Conservation (phyloP, 2,113 vertebrate species). For the Choloepus hoffmanni region DNA sequence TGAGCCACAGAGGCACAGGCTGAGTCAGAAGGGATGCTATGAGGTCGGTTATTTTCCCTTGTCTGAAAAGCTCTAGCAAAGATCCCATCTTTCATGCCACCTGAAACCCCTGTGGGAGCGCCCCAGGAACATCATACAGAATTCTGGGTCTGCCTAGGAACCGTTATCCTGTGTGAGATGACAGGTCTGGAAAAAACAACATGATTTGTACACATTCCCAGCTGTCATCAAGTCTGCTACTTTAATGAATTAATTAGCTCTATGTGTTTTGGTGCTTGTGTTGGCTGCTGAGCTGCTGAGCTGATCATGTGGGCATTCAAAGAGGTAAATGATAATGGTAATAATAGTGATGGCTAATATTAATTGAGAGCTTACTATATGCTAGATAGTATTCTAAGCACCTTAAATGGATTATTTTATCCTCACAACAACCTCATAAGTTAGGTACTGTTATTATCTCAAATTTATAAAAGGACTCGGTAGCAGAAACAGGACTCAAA, state of each 20-base stretch:
- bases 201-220: constrained; percentile 84
- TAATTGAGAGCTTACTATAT: constrained; percentile 26
- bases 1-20: constrained; percentile 16
- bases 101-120: constrained; percentile 83
- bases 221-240: constrained; percentile 82
- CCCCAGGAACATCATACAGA: constrained; percentile 75
- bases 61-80: constrained; percentile 82
- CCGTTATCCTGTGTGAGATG: constrained; percentile 84
- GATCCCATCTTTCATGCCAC: constrained; percentile 83
- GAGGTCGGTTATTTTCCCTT: constrained; percentile 67
- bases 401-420: constrained; percentile 47
- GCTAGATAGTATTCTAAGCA: background rate
- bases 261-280: constrained; percentile 81
- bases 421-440: background rate
- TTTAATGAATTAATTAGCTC: constrained; percentile 87
- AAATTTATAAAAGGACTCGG: background rate
- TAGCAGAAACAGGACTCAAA: constrained; percentile 45
- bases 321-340: constrained; percentile 1
- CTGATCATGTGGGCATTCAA: constrained; percentile 54
- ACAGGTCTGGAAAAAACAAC: constrained; percentile 83
- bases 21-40: constrained; percentile 44
- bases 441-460: background rate
- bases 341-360: constrained; percentile 11
- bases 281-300: constrained; percentile 68
- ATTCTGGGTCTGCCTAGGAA: constrained; percentile 80